phyloP scores from a whole-genome alignment of 92 coral and sea anemone genomes.

The Porites rus region DNA sequence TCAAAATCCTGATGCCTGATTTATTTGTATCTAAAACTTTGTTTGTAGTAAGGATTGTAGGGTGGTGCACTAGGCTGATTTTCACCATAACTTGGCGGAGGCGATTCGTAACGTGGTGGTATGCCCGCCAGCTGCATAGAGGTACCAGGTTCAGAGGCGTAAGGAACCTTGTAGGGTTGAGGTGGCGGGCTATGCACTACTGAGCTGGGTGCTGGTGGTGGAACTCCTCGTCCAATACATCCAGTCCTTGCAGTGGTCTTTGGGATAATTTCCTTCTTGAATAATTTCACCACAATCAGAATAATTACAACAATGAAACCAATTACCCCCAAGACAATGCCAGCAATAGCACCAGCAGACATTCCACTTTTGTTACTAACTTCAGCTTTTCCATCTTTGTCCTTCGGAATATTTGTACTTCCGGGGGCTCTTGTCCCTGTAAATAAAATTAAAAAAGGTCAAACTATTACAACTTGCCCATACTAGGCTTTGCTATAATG shows the following conservation, averaged over 20 bases:
- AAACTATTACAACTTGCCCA: not conserved
- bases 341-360: not conserved
- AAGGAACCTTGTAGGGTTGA: no score
- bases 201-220: not conserved
- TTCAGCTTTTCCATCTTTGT: not conserved
- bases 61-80: not conserved
- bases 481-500: not conserved
- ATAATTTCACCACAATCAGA: not conserved
- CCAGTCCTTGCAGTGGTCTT: not conserved
- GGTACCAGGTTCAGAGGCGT: no score
- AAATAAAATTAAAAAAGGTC: no score
- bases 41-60: not conserved
- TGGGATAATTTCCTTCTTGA: not conserved
- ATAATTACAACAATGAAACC: not conserved
- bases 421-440: conserved; percentile 31
- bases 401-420: not conserved
- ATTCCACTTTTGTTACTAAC: conserved; percentile 8
- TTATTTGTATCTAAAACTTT: not conserved
- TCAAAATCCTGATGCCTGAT: not conserved
- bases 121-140: no score
- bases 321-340: no score
- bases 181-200: no score
- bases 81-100: not conserved
- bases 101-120: no score
- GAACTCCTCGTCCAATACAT: not conserved